Evolutionary conservation across 1,140 invertebrate species (phyloP).

Genomic region (Trachymyrmex cornetzi): DNA sequence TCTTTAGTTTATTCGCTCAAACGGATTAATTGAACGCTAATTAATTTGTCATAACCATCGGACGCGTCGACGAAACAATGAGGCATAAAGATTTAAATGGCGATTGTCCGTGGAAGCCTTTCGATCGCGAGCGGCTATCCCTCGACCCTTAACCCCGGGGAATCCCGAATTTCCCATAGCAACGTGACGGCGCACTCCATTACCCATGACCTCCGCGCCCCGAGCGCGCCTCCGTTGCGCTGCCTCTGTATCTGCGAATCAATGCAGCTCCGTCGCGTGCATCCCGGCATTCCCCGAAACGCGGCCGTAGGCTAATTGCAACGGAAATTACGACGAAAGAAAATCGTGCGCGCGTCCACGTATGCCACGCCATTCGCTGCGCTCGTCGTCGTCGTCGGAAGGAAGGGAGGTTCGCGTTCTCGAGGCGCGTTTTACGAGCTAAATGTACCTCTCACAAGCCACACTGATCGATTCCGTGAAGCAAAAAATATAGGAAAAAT

Average conservation of each 20-base stretch:
- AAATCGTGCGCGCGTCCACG: conserved; percentile 35
- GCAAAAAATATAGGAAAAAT: not conserved
- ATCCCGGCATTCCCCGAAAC: conserved; percentile 73
- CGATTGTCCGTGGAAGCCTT: conserved; percentile 39
- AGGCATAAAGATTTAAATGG: conserved; percentile 12
- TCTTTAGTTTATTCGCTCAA: conserved; percentile 1
- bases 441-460: not conserved
- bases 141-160: conserved; percentile 64
- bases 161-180: conserved; percentile 77
- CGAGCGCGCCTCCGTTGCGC: conserved; percentile 64
- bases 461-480: not conserved
- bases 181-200: conserved; percentile 78
- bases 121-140: conserved; percentile 30
- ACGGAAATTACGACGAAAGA: conserved; percentile 67
- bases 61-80: not conserved
- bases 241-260: conserved; percentile 76
- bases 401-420: not conserved
- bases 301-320: conserved; percentile 70
- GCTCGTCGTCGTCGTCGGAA: not conserved
- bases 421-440: not conserved
- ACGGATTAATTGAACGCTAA: not conserved
- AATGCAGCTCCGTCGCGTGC: conserved; percentile 78
- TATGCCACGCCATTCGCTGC: conserved; percentile 9
- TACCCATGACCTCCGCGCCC: conserved; percentile 79
- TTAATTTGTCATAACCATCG: conserved; percentile 29